These are phyloP conservation scores for Aquatica leii DNA, from an alignment of 2,888 invertebrate species.

Conservation along the genomic window DNA sequence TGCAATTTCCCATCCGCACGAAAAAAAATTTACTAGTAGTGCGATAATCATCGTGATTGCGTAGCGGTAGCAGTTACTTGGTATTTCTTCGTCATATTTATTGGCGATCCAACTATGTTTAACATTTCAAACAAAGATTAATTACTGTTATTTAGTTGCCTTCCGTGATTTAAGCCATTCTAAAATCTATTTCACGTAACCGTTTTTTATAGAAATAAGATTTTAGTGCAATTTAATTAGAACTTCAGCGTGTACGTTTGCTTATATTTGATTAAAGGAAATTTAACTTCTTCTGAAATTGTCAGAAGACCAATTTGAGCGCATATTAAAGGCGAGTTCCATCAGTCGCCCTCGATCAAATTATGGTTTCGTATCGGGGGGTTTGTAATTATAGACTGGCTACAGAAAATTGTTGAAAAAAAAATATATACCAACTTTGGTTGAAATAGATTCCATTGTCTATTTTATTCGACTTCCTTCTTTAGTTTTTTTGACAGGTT, in stretches of 20 bases:
- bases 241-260: no score
- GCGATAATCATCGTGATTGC: no score
- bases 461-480: no score
- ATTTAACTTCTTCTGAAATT: slow-evolving; percentile 28
- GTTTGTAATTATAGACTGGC: slow-evolving; percentile 59
- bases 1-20: not conserved
- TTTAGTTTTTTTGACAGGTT: no score
- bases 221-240: no score
- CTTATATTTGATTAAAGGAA: slow-evolving; percentile 17
- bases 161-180: slow-evolving; percentile 53
- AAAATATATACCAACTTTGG: not conserved
- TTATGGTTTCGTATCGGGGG: slow-evolving; percentile 58
- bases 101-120: slow-evolving; percentile 48
- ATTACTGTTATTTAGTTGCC: slow-evolving; percentile 57
- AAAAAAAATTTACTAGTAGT: not conserved
- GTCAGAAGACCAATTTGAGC: slow-evolving; percentile 51
- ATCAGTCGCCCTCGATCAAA: slow-evolving; percentile 56
- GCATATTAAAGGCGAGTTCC: slow-evolving; percentile 58
- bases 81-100: no score
- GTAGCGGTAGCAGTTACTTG: no score
- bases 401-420: slow-evolving; percentile 54
- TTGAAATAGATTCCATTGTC: no score
- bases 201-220: no score
- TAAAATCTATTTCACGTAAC: no score
- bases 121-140: slow-evolving; percentile 59